Base-by-base conservation (phyloP, 2,113 vertebrate species). In the Nicator chloris region DNA sequence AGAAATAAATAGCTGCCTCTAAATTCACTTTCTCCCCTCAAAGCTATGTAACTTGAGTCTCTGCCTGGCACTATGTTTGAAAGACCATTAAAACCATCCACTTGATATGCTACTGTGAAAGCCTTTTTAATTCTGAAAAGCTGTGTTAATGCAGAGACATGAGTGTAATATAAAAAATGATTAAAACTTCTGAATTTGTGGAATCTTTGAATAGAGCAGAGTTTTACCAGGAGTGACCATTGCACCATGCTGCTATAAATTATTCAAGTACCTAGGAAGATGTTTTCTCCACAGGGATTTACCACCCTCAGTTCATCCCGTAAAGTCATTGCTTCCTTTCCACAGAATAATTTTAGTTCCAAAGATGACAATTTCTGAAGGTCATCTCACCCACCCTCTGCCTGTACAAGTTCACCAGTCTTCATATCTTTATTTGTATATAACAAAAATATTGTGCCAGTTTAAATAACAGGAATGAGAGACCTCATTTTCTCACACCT, bases 211-310 rank as follows among this genome's bases (percentile, higher is more conserved):
- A 12, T 20, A 35, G 27, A 42, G 35, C 57, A 89, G 77, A 71
- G 17, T 78, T 88, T 92, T 86, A 56, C 61, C 66, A 84, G 51
- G 45, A 88, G 40, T 89, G 73, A 72, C 84, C 65, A 60, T 64
- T 96, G 65, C 70, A 79, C 88, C 84, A 47, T 88, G n/a, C 37
- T 91, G 61, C 53, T 91, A 30, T 82, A 61, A 91, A 93, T 89
- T 91, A 91, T 95, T 95, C 85, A 92, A 4, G 63, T 64, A 31
- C 39, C 42, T 57, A 11, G 57, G 42, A 84, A 79, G 61, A 49
- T 89, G 54, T 91, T 92, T 84, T 79, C 77, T 87, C 75, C 0
- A 0, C 35, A 54, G 61, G 69, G 63, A 42, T 93, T 91, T 91
- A 42, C 84, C 91, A 93, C 80, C 49, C 49, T 79, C 61, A 10